Evolutionary conservation across 2,797 vertebrate genomes (phyloP), one percentile per base, ranked within the genome.

Genomic region (Typhlichthys subterraneus): DNA sequence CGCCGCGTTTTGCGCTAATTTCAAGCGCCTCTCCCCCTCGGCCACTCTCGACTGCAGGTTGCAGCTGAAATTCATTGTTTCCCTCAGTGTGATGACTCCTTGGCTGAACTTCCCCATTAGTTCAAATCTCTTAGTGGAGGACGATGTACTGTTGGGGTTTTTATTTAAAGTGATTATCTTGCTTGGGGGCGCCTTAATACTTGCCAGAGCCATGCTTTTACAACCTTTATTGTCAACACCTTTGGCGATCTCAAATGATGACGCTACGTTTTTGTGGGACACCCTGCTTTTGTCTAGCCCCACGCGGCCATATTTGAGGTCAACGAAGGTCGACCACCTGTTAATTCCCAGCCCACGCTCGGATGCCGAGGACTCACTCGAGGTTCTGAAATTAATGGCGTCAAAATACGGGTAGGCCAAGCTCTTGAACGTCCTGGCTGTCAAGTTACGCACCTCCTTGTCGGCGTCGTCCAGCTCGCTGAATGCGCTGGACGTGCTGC

Each of bases 391-490:
- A 70, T 90, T 91, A 50, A 96, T 90, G 29, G 95, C 92, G 71
- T 97, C 94, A 33, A 96, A 90, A 81, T 94, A 96, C 0, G 95
- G 96, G 61, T 94, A 94, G 0, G 97, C 97, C 33, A 98, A 88
- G 87, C 97, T 99, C 79, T 92, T 95, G 90, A 98, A 98, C 53
- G 96, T 88, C 59, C 90, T 90, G 80, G 95, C 94, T 1, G 96
- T 98, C 74, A 98, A 91, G 83, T 86, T 96, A 56, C 96, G 94
- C 87, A 99, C 97, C 85, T 99, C 97, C 67, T 97, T 95, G 88
- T 99, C 97, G 0, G 96, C 96, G 54, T 98, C 97, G 66, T 99
- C 97, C 75, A 95, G 89, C 75, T 99, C 97, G 61, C 97, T 98
- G 67, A 96, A 94, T 0, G 84, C 84, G 57, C 87, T 89, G 86